These are phyloP conservation scores for Agrochola macilenta DNA, from an alignment of 2,888 invertebrate species.

Conservation along the genomic window DNA sequence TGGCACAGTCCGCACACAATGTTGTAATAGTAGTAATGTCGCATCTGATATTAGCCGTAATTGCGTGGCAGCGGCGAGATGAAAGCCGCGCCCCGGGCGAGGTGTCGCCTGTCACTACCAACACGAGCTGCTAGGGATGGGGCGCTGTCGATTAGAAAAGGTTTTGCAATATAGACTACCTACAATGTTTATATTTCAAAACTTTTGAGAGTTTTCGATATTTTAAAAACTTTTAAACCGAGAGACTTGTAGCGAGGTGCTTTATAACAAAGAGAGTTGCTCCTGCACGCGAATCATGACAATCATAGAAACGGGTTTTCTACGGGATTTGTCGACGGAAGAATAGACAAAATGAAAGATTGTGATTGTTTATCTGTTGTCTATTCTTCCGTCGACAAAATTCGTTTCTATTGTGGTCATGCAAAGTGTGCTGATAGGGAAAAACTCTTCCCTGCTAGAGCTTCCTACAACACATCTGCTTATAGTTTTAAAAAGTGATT, in stretches of 20 bases:
- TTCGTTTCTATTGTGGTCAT: too few relatives aligned
- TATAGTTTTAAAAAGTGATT: not conserved
- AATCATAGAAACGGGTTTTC: too few relatives aligned
- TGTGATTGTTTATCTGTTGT: too few relatives aligned
- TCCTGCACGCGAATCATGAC: not conserved
- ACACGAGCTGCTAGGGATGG: conserved; percentile 72
- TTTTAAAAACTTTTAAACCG: too few relatives aligned
- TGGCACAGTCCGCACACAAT: conserved; percentile 1
- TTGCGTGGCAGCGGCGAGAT: conserved; percentile 74
- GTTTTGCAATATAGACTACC: conserved; percentile 23
- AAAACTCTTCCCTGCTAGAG: not conserved
- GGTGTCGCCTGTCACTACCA: conserved; percentile 84
- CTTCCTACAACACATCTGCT: not conserved
- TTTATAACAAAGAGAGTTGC: not conserved
- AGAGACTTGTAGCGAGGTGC: not conserved
- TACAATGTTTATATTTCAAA: too few relatives aligned
- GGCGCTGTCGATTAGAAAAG: conserved; percentile 31
- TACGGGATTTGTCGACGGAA: too few relatives aligned
- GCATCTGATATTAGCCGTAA: conserved; percentile 69
- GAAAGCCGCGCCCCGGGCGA: conserved; percentile 80
- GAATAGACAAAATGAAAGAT: too few relatives aligned
- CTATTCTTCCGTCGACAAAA: too few relatives aligned
- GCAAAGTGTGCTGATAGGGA: not conserved
- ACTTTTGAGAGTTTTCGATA: too few relatives aligned
- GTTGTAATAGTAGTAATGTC: conserved; percentile 46